These are phyloP conservation scores for Asbolus verrucosus DNA, from an alignment of 1,140 invertebrate species.

Conservation along the genomic window DNA sequence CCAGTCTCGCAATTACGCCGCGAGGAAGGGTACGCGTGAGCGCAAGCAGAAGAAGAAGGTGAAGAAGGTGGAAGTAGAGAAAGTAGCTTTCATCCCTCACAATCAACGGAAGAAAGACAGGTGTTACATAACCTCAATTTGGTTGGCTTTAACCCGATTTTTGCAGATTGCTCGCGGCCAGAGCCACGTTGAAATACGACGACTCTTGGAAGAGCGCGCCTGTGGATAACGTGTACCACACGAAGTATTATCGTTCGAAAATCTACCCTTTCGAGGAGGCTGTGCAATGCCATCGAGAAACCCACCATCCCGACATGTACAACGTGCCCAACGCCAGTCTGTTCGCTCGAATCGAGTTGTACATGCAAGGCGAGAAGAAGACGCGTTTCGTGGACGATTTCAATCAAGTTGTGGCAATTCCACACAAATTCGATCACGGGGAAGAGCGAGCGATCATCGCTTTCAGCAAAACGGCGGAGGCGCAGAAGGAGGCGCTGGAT, in stretches of 20 bases:
- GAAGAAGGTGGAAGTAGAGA: conserved; percentile 75
- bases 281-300: conserved; percentile 78
- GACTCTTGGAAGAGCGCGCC: conserved; percentile 70
- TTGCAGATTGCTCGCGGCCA: conserved; percentile 51
- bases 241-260: conserved; percentile 72
- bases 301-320: conserved; percentile 81
- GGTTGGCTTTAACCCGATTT: conserved; percentile 23
- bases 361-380: conserved; percentile 76
- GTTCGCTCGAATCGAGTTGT: conserved; percentile 76
- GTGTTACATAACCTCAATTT: conserved; percentile 59
- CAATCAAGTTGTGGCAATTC: conserved; percentile 71
- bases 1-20: conserved; percentile 68
- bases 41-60: conserved; percentile 77
- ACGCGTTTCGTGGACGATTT: conserved; percentile 76
- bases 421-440: conserved; percentile 74
- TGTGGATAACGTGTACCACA: conserved; percentile 76
- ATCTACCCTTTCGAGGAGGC: conserved; percentile 78
- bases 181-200: conserved; percentile 65
- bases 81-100: conserved; percentile 75
- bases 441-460: conserved; percentile 75
- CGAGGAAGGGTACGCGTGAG: conserved; percentile 81
- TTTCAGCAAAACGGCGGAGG: conserved; percentile 75
- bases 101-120: conserved; percentile 69
- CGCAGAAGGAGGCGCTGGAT: conserved; percentile 69
- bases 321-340: conserved; percentile 76